A percentile compares a stretch with the other conserved stretches of the same genome.
Evolutionary conservation across 2,113 vertebrate species (phyloP).

Genomic region (Chloropsis cyanopogon): DNA sequence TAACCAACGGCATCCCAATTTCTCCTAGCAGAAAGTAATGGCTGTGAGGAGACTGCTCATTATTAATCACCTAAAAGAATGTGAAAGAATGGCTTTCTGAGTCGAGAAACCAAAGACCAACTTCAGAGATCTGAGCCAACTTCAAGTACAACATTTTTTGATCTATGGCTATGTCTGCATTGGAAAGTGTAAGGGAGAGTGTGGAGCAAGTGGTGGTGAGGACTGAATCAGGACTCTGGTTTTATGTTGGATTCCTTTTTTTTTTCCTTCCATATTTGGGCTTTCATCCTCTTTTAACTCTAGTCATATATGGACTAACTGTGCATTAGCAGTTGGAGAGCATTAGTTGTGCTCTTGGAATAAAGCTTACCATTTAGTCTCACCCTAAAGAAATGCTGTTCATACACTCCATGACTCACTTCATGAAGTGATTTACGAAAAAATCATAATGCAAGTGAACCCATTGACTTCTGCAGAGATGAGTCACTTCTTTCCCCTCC

Average conservation of each 20-base stretch:
- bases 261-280: background rate
- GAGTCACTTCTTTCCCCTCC: background rate
- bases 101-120: background rate
- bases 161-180: background rate
- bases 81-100: background rate
- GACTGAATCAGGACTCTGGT: background rate
- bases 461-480: background rate
- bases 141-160: background rate
- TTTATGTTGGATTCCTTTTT: background rate
- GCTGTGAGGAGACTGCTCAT: background rate
- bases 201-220: background rate
- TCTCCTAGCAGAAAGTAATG: background rate
- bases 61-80: background rate
- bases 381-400: background rate
- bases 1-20: background rate
- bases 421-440: background rate
- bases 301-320: background rate
- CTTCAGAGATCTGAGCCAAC: background rate
- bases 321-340: background rate
- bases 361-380: background rate
- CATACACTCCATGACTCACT: background rate
- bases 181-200: background rate
- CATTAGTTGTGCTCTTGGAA: background rate
- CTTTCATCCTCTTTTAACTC: background rate
- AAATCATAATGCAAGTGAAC: background rate